These are phyloP conservation scores for Tauraco hartlaubi DNA, from an alignment of 2,797 vertebrate species.

Conservation along the genomic window DNA sequence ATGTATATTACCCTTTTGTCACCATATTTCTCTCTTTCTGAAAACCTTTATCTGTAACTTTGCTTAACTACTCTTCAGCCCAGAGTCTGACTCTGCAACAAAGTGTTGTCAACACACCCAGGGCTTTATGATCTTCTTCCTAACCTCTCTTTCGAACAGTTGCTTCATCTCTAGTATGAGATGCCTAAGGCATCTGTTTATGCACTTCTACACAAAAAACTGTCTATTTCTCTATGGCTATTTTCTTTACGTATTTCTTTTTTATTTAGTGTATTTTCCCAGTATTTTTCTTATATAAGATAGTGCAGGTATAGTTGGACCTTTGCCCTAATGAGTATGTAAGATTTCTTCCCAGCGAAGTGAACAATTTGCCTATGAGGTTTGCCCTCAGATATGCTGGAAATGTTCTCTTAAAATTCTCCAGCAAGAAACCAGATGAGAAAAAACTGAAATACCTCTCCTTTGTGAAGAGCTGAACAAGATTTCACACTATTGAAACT, in stretches of 20 bases:
- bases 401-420: neutral
- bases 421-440: neutral
- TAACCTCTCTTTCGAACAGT: neutral
- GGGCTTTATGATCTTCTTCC: neutral
- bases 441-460: neutral
- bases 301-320: neutral
- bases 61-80: neutral
- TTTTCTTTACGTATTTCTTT: neutral
- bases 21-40: neutral
- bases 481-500: neutral
- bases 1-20: neutral
- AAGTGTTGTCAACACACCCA: neutral
- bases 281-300: neutral
- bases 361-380: neutral
- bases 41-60: neutral
- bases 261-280: neutral
- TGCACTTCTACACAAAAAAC: neutral
- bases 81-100: neutral
- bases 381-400: neutral
- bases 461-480: neutral
- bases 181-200: neutral
- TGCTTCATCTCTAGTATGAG: neutral
- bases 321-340: neutral
- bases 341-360: neutral
- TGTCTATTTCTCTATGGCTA: neutral